Conservation (phyloP, 2,888 invertebrate genomes). For the Macrosoma leucophasiata region DNA sequence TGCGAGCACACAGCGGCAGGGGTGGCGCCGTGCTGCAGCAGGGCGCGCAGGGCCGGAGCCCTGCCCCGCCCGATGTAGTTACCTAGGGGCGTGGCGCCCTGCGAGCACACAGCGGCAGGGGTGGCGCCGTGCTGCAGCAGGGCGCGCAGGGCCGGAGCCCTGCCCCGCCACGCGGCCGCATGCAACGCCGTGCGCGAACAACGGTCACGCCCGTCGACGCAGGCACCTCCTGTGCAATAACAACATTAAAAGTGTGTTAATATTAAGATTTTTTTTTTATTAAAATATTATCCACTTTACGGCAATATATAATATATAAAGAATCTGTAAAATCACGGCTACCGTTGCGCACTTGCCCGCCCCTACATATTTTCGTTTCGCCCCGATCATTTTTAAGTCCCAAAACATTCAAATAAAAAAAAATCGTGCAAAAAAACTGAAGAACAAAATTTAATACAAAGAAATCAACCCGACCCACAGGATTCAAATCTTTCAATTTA, state of each 20-base stretch:
- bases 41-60: neutral
- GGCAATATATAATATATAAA: no score
- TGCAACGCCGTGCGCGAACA: conserved; percentile 93
- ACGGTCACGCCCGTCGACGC: conserved; percentile 91
- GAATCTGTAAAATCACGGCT: no score
- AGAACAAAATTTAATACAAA: no score
- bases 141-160: conserved; percentile 87
- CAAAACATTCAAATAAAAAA: no score
- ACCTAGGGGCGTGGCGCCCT: conserved; percentile 95
- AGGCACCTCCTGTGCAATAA: conserved; percentile 78
- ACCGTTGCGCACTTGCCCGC: no score
- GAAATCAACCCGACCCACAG: no score
- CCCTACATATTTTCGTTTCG: no score
- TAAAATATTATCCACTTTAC: no score
- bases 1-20: conserved; percentile 89
- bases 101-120: conserved; percentile 94
- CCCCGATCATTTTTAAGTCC: no score
- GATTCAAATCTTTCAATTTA: no score
- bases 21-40: conserved; percentile 80
- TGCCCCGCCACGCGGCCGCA: conserved; percentile 97
- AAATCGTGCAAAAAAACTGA: no score
- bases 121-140: conserved; percentile 87
- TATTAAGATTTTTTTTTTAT: no score
- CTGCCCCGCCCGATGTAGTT: conserved; percentile 14
- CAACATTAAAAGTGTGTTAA: conserved; percentile 1